Percentiles rank a stretch among this genome's conserved stretches.
These are phyloP conservation scores for Caenorhabditis brenneri DNA, from an alignment of 1,140 invertebrate species.

Conservation along the genomic window DNA sequence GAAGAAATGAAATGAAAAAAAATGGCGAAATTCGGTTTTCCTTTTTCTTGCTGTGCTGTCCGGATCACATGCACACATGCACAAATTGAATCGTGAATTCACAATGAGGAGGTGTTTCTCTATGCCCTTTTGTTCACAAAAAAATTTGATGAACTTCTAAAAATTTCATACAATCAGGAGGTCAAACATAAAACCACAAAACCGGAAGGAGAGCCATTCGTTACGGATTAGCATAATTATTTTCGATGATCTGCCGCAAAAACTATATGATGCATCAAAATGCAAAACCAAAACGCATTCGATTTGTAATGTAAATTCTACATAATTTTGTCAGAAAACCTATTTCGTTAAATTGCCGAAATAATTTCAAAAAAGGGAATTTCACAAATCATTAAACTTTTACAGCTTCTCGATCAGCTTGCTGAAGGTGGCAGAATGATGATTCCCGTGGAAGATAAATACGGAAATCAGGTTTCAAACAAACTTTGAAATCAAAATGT, in stretches of 20 bases:
- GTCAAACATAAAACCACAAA: background rate
- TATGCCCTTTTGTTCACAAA: conserved; percentile 1
- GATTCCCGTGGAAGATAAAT: conserved; percentile 82
- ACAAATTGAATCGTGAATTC: conserved; percentile 42
- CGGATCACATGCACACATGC: conserved; percentile 37
- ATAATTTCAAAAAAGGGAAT: too few species aligned
- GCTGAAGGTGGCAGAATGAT: conserved; percentile 86
- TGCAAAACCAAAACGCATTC: background rate
- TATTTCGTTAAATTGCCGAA: too few species aligned
- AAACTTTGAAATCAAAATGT: too few species aligned
- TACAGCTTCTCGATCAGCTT: conserved; percentile 78
- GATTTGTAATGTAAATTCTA: background rate
- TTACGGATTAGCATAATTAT: conserved; percentile 13
- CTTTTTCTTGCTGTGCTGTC: background rate
- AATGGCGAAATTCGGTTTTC: conserved; percentile 9
- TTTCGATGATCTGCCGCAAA: background rate
- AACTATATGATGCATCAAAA: background rate
- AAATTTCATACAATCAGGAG: background rate
- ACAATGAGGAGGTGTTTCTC: conserved; percentile 36
- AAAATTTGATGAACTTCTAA: background rate
- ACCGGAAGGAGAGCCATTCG: background rate
- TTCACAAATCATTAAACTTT: conserved; percentile 13
- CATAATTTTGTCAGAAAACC: background rate
- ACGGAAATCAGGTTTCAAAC: conserved; percentile 79
- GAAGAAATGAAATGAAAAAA: conserved; percentile 23